Percentiles rank a stretch among this genome's conserved stretches.
phyloP scores from a whole-genome alignment of 1,140 invertebrate species.

The Diorhabda sublineata region DNA sequence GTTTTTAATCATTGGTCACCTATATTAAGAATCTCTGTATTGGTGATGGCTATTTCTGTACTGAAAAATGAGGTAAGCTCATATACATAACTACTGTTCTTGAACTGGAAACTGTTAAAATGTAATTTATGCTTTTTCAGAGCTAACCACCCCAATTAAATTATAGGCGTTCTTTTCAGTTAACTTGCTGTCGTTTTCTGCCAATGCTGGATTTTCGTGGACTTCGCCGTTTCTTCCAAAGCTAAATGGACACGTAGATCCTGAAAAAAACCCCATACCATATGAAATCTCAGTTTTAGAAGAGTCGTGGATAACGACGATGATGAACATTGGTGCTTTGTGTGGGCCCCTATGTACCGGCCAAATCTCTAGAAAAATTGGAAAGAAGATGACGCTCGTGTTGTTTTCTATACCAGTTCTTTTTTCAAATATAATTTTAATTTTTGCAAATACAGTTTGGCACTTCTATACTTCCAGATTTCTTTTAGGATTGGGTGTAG shows the following conservation, averaged over 20 bases:
- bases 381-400: slow-evolving; percentile 4
- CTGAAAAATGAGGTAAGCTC: too few species aligned
- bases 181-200: neutral
- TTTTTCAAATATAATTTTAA: slow-evolving; percentile 3
- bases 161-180: neutral
- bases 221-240: slow-evolving; percentile 4
- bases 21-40: too few species aligned
- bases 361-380: neutral
- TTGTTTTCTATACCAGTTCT: neutral
- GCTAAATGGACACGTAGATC: slow-evolving; percentile 7
- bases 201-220: neutral
- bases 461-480: slow-evolving; percentile 4
- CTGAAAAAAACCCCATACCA: slow-evolving; percentile 1
- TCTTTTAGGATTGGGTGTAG: slow-evolving; percentile 26
- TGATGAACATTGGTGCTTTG: neutral
- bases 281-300: slow-evolving; percentile 2
- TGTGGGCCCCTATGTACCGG: neutral
- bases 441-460: neutral
- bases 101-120: too few species aligned
- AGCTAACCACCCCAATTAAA: too few species aligned
- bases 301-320: slow-evolving; percentile 1
- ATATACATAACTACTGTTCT: too few species aligned
- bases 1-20: too few species aligned
- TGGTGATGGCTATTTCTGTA: too few species aligned
- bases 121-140: too few species aligned